A percentile compares a stretch with the other conserved stretches of the same genome.
Evolutionary conservation across 2,888 invertebrate genomes (phyloP).

Genomic region (Palloptera scutellata): DNA sequence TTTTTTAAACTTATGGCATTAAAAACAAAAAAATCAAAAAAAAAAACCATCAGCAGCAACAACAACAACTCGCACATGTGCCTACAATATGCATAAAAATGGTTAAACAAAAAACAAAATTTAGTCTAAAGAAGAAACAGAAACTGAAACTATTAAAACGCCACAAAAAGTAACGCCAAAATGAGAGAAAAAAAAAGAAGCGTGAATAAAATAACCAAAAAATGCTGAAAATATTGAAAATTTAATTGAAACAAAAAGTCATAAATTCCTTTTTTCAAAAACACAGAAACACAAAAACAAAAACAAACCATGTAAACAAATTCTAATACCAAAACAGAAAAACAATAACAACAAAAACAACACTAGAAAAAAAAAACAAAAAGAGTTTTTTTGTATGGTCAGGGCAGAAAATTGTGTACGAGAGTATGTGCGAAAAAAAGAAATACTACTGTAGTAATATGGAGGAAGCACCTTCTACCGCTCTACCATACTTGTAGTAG

Average conservation of each 20-base stretch:
- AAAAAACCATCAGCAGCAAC: neutral
- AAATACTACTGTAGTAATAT: too few species aligned
- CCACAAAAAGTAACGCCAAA: conserved; percentile 47
- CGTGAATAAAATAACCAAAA: conserved; percentile 24
- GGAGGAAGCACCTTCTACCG: too few species aligned
- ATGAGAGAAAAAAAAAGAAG: conserved; percentile 41
- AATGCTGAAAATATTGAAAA: conserved; percentile 39
- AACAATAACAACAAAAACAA: too few species aligned
- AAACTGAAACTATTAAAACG: conserved; percentile 38
- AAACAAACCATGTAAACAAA: neutral
- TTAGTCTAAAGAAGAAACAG: neutral
- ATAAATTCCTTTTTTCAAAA: conserved; percentile 40
- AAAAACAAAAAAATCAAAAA: neutral
- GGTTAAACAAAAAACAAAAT: too few species aligned
- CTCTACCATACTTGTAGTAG: too few species aligned
- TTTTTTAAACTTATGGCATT: conserved; percentile 43
- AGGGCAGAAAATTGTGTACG: neutral
- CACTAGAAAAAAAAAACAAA: too few species aligned
- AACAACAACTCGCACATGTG: neutral
- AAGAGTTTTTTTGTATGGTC: neutral
- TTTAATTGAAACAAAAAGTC: conserved; percentile 44
- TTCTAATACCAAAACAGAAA: neutral
- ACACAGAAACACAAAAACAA: neutral
- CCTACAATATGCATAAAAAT: too few species aligned
- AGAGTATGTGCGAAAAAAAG: neutral